phyloP scores from a whole-genome alignment of 2,888 invertebrate species.

The Sphinx pinastri region DNA sequence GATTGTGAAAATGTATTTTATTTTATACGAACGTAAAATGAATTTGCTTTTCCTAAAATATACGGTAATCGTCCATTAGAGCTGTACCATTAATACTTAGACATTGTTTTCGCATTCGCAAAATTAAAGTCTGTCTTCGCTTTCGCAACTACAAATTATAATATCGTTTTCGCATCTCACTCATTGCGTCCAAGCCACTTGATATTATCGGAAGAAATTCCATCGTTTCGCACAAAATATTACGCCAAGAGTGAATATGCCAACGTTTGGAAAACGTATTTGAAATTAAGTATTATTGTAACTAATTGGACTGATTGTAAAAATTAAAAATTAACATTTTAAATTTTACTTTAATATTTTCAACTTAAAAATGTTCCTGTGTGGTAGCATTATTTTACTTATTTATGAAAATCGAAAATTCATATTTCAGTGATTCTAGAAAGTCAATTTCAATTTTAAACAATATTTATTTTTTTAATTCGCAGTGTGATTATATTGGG shows the following conservation, averaged over 20 bases:
- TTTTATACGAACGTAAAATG: neutral
- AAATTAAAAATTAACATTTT: conserved; percentile 22
- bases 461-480: no score
- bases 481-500: neutral
- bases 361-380: no score
- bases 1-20: neutral
- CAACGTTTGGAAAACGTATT: conserved; percentile 42
- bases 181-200: conserved; percentile 11
- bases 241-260: conserved; percentile 34
- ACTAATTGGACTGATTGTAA: conserved; percentile 57
- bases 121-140: neutral
- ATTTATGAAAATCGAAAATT: no score
- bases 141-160: neutral
- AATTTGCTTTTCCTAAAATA: neutral
- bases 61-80: neutral
- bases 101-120: neutral
- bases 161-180: neutral
- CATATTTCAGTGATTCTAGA: no score
- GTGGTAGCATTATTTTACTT: no score
- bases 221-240: conserved; percentile 19
- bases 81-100: no score
- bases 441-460: no score
- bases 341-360: neutral
- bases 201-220: neutral
- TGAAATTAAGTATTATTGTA: conserved; percentile 58